Percentiles rank a stretch among this genome's conserved stretches.
Evolutionary conservation across 2,888 invertebrate genomes (phyloP).

Genomic region (Pyrochroa serraticornis): DNA sequence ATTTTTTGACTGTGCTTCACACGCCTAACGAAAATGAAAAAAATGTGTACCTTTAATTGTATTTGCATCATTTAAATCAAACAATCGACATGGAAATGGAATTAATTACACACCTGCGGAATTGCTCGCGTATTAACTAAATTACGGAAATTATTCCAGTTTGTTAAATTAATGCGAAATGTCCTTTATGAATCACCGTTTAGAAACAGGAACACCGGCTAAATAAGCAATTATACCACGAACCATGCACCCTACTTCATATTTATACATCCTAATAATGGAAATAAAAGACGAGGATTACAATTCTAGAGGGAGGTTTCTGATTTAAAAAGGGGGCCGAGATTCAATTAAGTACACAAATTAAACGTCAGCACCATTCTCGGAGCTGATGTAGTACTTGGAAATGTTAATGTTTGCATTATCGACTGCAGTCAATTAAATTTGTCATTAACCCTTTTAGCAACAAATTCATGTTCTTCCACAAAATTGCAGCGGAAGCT

Average conservation of each 20-base stretch:
- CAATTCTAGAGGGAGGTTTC: constrained; percentile 50
- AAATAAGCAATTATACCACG: constrained; percentile 46
- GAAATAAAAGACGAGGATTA: constrained; percentile 54
- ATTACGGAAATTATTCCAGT: constrained; percentile 21
- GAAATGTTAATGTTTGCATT: constrained; percentile 28
- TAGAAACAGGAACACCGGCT: constrained; percentile 42
- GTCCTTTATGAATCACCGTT: constrained; percentile 42
- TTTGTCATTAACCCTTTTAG: neutral
- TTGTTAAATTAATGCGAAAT: constrained; percentile 33
- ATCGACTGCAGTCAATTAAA: constrained; percentile 4
- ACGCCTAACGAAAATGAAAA: constrained; percentile 1
- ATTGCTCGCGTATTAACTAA: constrained; percentile 1
- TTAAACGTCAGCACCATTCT: constrained; percentile 55
- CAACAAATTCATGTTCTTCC: constrained; percentile 1
- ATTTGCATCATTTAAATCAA: neutral
- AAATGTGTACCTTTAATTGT: neutral
- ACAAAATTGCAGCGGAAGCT: neutral
- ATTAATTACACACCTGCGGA: constrained; percentile 4
- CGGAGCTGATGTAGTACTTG: constrained; percentile 47
- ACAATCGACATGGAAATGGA: neutral
- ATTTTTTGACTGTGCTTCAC: constrained; percentile 11
- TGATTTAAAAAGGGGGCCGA: constrained; percentile 51
- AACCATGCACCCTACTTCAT: constrained; percentile 46
- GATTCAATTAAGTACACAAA: constrained; percentile 56
- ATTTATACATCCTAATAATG: constrained; percentile 54